Evolutionary conservation across 2,113 vertebrate genomes (phyloP), one percentile per base, ranked within the genome.

Genomic region (Asarcornis scutulata): DNA sequence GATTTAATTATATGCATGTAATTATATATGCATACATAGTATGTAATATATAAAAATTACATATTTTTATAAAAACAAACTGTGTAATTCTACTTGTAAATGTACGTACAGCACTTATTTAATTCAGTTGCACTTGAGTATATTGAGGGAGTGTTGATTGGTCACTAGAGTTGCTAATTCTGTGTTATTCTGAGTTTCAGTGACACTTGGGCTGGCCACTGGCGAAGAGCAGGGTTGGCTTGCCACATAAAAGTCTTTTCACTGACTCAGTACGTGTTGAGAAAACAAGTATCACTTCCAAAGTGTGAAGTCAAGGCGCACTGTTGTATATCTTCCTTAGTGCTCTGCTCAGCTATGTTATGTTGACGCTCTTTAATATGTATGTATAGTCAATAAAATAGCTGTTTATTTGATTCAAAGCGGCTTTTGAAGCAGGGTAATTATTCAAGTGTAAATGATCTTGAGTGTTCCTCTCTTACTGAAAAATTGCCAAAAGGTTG

Each of bases 381-480:
- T 87, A 53, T 89, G 53, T 83, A 23, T 36, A 87, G 84, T 89
- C 87, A 95, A 95, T 96, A 95, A 95, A 95, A 89, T 40, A 89
- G 38, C 26, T 17, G 82, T 94, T 89, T 66, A 55, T 91, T 91
- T 94, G 87, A 79, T 85, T 89, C 71, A 80, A 85, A 95, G 68
- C n/a, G 58, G 5, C 63, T 79, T 94, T 83, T 94, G 91, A 95
- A 95, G 78, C 58, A 69, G 34, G 88, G 62, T 79, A 78, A 64
- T 95, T 92, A 83, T 58, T 80, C 58, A 58, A 27, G 62, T 79
- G 48, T 89, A 91, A 84, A 75, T 78, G 38, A 79, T 76, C 34
- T 18, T 36, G 60, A 77, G 29, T 34, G 26, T 83, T 95, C 44
- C 26, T 82, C 21, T 79, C 59, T 76, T 76, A 27, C 55, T 92